A percentile compares a stretch with the other conserved stretches of the same genome.
These are phyloP conservation scores for Drosophila ficusphila DNA, from an alignment of 1,140 invertebrate species.

Conservation along the genomic window DNA sequence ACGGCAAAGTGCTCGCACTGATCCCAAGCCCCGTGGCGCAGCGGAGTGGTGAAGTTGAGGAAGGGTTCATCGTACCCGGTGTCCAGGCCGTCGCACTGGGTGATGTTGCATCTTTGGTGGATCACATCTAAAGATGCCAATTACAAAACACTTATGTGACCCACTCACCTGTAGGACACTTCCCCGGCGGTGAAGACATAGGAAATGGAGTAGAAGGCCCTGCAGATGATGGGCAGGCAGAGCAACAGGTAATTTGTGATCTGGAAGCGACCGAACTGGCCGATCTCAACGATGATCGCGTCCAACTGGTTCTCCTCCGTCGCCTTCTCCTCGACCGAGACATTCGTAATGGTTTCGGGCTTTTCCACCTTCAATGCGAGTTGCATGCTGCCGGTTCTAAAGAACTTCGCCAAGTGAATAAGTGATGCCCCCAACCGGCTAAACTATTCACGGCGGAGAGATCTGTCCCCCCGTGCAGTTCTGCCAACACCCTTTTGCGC, in stretches of 20 bases:
- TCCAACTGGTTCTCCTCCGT: conserved; percentile 50
- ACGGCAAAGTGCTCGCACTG: conserved; percentile 84
- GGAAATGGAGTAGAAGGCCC: conserved; percentile 85
- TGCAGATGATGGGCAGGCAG: conserved; percentile 85
- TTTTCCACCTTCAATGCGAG: conserved; percentile 12
- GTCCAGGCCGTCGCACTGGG: conserved; percentile 85
- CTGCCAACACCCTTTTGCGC: conserved; percentile 28
- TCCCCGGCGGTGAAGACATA: conserved; percentile 86
- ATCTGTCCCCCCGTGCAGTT: conserved; percentile 15
- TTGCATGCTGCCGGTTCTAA: conserved; percentile 1
- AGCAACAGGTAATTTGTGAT: conserved; percentile 85
- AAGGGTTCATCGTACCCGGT: conserved; percentile 85
- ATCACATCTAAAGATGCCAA: neutral
- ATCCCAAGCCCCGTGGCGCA: conserved; percentile 75
- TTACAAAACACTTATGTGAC: too few relatives aligned
- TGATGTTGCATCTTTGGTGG: conserved; percentile 86
- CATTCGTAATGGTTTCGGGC: neutral
- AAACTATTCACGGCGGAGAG: conserved; percentile 7
- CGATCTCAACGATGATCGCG: conserved; percentile 83
- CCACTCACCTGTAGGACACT: conserved; percentile 85
- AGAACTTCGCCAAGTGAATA: conserved; percentile 34
- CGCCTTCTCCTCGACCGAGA: too few relatives aligned
- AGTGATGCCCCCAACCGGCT: conserved; percentile 50
- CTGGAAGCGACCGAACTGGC: conserved; percentile 87
- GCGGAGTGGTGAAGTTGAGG: conserved; percentile 85